Base-by-base conservation (phyloP, 1,140 invertebrate species). In the Achatina immaculata region DNA sequence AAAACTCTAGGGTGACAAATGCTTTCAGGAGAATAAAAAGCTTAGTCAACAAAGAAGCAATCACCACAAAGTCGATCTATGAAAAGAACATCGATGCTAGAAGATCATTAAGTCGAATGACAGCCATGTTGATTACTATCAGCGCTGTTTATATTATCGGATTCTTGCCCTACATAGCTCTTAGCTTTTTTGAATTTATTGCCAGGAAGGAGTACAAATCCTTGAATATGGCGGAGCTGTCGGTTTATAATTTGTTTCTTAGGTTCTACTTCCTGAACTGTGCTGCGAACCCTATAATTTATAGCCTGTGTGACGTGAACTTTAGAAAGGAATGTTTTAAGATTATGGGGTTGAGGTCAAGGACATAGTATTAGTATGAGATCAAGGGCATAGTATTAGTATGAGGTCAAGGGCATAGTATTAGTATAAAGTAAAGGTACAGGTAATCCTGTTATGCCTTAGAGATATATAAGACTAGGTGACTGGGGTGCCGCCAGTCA, bases 201-300 rank as follows among this genome's bases (percentile, higher is more conserved):
- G 7, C 75, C 38, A 16, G 74, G 79, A 62, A 40, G 11, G 82
- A 78, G 42, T 31, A 45, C 6, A 71, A 84, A 3, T 82, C 82
- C 55, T 45, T 85, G 48, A 82, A 81, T 40, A 73, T 40, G 9
- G 80, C 78, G 0, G 48, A 66, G 21, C 74, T 45, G 31, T 9
- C 55, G 21, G 3, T 78, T 3, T 78, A 66, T 38, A 82, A 83
- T 43, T 58, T 87, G 55, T 80, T 83, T 28, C 58, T 87, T 0
- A 81, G 86, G 66, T 83, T 85, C 6, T 87, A 84, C 79, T 85
- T 87, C 36, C 84, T 87, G 36, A 87, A 87, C 81, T 86, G 83
- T 78, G 83, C 83, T 40, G 84, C 82, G 36, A 85, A 86, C 79
- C 86, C 86, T 24, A 81, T 86, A n/a, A 82, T 86, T 31, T 86